Percentiles rank a stretch among this genome's conserved stretches.
phyloP scores from a whole-genome alignment of 2,888 invertebrate species.

The Drosophila anomalata region DNA sequence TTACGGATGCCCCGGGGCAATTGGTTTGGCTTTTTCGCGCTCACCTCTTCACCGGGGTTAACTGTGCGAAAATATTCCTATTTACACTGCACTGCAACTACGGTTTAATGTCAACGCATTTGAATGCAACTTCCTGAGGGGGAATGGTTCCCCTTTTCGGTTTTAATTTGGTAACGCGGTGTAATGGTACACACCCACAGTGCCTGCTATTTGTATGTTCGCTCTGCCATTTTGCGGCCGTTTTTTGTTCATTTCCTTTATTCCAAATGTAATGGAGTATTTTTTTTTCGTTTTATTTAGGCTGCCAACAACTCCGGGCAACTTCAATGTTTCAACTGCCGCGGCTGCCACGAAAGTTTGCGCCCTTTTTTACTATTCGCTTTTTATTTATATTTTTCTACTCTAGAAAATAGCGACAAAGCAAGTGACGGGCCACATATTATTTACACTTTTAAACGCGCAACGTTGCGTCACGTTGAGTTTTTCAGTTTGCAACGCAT shows the following conservation, averaged over 20 bases:
- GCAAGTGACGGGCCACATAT: conserved; percentile 54
- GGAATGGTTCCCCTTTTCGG: conserved; percentile 53
- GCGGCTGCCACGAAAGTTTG: conserved; percentile 11
- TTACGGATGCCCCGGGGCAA: conserved; percentile 19
- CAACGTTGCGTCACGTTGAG: conserved; percentile 70
- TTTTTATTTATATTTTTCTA: conserved; percentile 2
- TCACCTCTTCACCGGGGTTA: background rate
- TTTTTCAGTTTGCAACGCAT: conserved; percentile 57
- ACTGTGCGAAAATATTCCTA: conserved; percentile 32
- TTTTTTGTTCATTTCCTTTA: conserved; percentile 36
- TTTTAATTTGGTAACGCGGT: conserved; percentile 53
- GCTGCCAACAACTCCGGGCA: conserved; percentile 16
- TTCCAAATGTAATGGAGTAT: conserved; percentile 23
- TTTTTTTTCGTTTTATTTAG: conserved; percentile 18
- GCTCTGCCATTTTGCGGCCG: conserved; percentile 27
- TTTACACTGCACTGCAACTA: conserved; percentile 55
- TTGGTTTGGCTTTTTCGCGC: conserved; percentile 20
- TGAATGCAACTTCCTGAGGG: conserved; percentile 54
- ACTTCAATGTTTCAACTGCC: conserved; percentile 39
- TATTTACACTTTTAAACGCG: conserved; percentile 79
- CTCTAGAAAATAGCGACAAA: conserved; percentile 23
- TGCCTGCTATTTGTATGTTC: background rate
- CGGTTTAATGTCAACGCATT: conserved; percentile 49
- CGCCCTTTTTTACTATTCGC: conserved; percentile 9
- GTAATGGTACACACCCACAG: background rate